phyloP scores from a whole-genome alignment of 2,113 vertebrate species.

The Blennius ocellaris region DNA sequence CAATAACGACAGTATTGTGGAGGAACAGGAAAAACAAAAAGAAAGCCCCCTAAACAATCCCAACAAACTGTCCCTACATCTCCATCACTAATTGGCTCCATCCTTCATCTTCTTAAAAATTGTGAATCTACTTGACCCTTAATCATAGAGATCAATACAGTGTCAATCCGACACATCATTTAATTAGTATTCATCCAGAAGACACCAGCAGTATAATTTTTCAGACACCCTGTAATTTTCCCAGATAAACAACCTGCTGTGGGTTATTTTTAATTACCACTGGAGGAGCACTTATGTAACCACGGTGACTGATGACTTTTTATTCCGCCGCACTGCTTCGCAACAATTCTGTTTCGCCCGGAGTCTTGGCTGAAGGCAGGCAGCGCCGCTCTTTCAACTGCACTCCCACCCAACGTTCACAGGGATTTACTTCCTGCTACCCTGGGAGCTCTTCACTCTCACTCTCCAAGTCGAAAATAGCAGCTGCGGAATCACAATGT shows the following conservation, averaged over 20 bases:
- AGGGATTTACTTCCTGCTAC: slow-evolving; percentile 30
- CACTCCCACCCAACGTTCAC: slow-evolving; percentile 33
- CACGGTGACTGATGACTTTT: slow-evolving; percentile 29
- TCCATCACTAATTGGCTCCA: too few species aligned
- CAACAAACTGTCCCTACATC: too few species aligned
- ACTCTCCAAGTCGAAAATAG: slow-evolving; percentile 32
- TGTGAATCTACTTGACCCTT: too few species aligned
- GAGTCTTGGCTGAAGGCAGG: slow-evolving; percentile 38
- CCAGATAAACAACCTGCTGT: slow-evolving; percentile 36
- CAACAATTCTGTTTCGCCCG: slow-evolving; percentile 49
- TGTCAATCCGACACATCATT: slow-evolving; percentile 51
- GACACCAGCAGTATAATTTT: slow-evolving; percentile 32
- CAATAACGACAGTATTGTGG: too few species aligned
- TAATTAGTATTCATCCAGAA: slow-evolving; percentile 36
- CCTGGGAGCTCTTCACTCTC: slow-evolving; percentile 20
- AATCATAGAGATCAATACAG: slow-evolving; percentile 48
- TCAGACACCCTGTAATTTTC: slow-evolving; percentile 33
- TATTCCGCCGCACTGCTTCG: slow-evolving; percentile 16
- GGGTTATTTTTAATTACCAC: slow-evolving; percentile 62
- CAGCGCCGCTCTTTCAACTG: slow-evolving; percentile 33
- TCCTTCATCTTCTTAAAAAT: too few species aligned
- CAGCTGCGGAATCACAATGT: slow-evolving; percentile 3
- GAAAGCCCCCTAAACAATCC: too few species aligned
- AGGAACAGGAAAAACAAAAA: too few species aligned
- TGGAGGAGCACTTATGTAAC: slow-evolving; percentile 4